phyloP scores from a whole-genome alignment of 2,888 invertebrate species.

The Chesias legatella region DNA sequence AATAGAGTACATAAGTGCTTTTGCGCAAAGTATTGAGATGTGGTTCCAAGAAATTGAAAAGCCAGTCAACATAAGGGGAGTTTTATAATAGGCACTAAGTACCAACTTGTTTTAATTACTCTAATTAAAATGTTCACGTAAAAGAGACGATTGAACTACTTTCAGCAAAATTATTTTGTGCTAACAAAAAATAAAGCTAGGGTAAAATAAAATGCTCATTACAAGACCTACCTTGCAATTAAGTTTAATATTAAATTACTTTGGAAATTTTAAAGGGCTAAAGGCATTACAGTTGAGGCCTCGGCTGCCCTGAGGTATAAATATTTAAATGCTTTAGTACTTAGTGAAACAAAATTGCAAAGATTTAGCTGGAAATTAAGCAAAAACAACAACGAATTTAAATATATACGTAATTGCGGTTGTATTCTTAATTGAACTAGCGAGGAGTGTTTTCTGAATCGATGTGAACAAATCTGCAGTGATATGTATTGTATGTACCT shows the following conservation, averaged over 20 bases:
- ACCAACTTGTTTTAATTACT: conserved; percentile 6
- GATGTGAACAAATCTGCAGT: no score
- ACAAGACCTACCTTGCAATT: conserved; percentile 24
- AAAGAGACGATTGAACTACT: conserved; percentile 3
- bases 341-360: conserved; percentile 5
- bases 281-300: conserved; percentile 23
- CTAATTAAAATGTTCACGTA: conserved; percentile 6
- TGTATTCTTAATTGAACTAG: no score
- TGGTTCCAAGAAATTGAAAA: no score
- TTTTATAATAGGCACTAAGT: no score
- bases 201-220: conserved; percentile 28
- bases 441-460: no score
- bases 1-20: no score
- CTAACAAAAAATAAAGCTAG: conserved; percentile 20
- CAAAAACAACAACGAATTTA: conserved; percentile 1
- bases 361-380: conserved; percentile 4
- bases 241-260: conserved; percentile 31
- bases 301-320: conserved; percentile 16
- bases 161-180: conserved; percentile 15
- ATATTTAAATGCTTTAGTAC: conserved; percentile 12
- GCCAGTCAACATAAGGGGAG: no score
- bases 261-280: conserved; percentile 26
- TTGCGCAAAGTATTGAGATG: no score
- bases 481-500: no score
- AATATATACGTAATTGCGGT: no score